Evolutionary conservation across 2,113 vertebrate species (phyloP).

Genomic region (Dipodomys merriami): DNA sequence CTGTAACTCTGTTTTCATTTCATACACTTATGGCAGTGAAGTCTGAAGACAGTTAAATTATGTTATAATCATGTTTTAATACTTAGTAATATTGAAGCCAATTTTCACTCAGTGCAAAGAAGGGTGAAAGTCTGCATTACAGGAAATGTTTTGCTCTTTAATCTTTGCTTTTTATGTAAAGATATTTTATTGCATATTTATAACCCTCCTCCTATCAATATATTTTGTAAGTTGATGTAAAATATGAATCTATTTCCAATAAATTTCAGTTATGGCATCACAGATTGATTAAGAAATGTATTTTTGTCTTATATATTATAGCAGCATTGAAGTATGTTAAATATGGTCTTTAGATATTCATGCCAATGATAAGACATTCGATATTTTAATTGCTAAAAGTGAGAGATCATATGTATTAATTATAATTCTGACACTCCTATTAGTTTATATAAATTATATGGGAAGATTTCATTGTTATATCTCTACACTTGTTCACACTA

Average conservation of each 20-base stretch:
- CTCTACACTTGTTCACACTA: too few species aligned
- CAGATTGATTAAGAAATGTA: conserved; percentile 12
- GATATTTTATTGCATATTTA: not conserved
- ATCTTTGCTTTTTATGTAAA: conserved; percentile 20
- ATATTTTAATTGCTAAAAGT: conserved; percentile 32
- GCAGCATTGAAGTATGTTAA: not conserved
- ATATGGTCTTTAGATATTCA: not conserved
- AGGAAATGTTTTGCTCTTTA: not conserved
- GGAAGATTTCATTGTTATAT: too few species aligned
- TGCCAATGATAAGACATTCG: conserved; percentile 16
- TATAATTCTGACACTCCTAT: not conserved
- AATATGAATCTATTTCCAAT: not conserved
- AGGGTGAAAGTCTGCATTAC: not conserved
- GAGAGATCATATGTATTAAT: not conserved
- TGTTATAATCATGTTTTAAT: not conserved
- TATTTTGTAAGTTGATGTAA: not conserved
- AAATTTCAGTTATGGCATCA: conserved; percentile 28
- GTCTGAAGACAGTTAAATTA: conserved; percentile 22
- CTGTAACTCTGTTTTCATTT: not conserved
- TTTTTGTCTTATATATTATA: not conserved
- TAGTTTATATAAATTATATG: too few species aligned
- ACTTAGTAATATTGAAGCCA: conserved; percentile 4
- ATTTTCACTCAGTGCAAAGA: conserved; percentile 7
- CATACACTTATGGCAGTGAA: not conserved
- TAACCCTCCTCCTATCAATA: not conserved